Evolutionary conservation across 2,888 invertebrate species (phyloP).

Genomic region (Diarsia dahlii): DNA sequence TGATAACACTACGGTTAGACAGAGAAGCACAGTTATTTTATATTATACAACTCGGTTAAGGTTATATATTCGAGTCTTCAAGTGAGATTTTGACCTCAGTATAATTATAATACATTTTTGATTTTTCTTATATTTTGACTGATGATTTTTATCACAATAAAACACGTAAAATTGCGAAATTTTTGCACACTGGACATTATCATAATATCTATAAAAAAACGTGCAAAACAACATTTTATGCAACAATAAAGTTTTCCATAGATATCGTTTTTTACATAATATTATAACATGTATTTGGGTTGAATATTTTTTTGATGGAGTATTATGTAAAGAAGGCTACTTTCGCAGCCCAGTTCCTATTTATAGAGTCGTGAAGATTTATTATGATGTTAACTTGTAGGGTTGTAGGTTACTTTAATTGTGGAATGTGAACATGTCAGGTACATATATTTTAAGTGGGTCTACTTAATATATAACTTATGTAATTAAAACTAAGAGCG

Average conservation of each 20-base stretch:
- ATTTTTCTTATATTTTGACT: neutral
- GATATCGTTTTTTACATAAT: constrained; percentile 1
- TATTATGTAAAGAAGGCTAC: constrained; percentile 52
- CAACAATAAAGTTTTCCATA: neutral
- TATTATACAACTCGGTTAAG: constrained; percentile 12
- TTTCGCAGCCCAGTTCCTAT: constrained; percentile 45
- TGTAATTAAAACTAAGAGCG: neutral
- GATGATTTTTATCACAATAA: neutral
- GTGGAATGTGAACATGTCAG: constrained; percentile 42
- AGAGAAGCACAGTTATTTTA: neutral
- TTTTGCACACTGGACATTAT: neutral
- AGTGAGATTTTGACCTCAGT: neutral
- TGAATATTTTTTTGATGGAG: constrained; percentile 22
- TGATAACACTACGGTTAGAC: constrained; percentile 49
- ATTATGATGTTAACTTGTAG: constrained; percentile 31
- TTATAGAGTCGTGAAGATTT: constrained; percentile 23
- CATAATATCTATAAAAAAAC: neutral
- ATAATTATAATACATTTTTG: neutral
- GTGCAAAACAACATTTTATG: neutral
- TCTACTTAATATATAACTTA: constrained; percentile 13
- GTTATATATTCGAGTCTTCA: constrained; percentile 5
- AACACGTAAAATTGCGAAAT: neutral
- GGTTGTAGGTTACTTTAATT: constrained; percentile 22
- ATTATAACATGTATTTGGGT: constrained; percentile 47
- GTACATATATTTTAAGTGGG: neutral